Conservation (phyloP, 2,888 invertebrate genomes). For the Synanthedon formicaeformis region DNA sequence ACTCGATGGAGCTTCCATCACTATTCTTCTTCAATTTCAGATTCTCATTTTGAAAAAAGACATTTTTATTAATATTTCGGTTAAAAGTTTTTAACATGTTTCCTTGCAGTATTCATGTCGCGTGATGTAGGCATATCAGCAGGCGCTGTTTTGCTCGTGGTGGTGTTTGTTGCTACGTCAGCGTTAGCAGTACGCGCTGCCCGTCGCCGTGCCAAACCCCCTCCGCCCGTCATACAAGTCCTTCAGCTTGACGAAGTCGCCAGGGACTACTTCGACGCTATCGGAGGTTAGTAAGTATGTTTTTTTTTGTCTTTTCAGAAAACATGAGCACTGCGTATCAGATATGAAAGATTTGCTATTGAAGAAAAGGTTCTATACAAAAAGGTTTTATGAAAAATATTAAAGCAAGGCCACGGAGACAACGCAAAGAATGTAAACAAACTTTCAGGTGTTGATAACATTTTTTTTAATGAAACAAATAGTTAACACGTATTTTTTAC, state of each 20-base stretch:
- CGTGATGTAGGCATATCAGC: constrained; percentile 55
- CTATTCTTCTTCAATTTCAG: background rate
- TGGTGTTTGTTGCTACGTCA: constrained; percentile 44
- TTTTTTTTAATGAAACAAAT: too few species aligned
- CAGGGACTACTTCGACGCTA: constrained; percentile 48
- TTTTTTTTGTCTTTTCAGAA: constrained; percentile 2
- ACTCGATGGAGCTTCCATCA: too few species aligned
- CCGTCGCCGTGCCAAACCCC: constrained; percentile 34
- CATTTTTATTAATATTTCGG: background rate
- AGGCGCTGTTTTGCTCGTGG: constrained; percentile 46
- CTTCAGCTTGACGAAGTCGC: constrained; percentile 56
- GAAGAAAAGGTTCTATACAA: too few species aligned
- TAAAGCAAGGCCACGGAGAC: too few species aligned
- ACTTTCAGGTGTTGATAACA: too few species aligned
- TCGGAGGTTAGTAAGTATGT: constrained; percentile 36
- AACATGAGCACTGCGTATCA: too few species aligned
- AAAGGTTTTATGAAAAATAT: too few species aligned
- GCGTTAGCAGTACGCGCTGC: constrained; percentile 33
- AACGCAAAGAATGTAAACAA: too few species aligned
- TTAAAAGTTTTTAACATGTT: too few species aligned
- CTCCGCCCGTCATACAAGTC: constrained; percentile 54
- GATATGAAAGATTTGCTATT: too few species aligned
- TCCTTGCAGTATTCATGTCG: constrained; percentile 39
- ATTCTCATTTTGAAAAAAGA: background rate
- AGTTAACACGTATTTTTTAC: too few species aligned